Base-by-base conservation (phyloP, 1,140 invertebrate species). In the Drosophila triauraria region DNA sequence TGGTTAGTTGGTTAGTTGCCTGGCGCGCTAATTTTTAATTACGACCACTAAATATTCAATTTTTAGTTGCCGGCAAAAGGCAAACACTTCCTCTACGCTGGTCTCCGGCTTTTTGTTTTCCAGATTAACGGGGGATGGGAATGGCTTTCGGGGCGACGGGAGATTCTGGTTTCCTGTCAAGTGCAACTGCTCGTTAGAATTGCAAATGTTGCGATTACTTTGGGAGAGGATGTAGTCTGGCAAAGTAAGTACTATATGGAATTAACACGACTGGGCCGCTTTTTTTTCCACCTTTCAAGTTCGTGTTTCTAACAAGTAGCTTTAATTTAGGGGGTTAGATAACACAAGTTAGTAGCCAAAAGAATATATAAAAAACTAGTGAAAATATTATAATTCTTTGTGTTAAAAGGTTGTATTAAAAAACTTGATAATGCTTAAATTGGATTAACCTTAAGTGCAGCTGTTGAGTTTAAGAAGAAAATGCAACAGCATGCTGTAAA, bases 11-110 rank as follows among this genome's bases (percentile, higher is more conserved):
- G 53, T 74, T 78, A 61, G 75, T 60, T 80, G 69, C 62, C 59
- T 64, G 82, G 75, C 65, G 80, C 78, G 85, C 85, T 88, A 88
- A 88, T 88, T 88, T 88, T 88, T 88, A 88, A 88, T 88, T 88
- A 88, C 85, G 70, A 82, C 78, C 81, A 90, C 85, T 88, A 88
- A 88, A 88, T 88, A 88, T 88, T 88, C 85, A 90, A 90, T 90
- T 90, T 90, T 88, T 88, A 88, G 85, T 82, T 77, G 69, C 70
- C 51, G 46, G 77, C 75, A 70, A 78, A 78, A 59, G 72, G 63
- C 84, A 83, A 81, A 90, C 84, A 88, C 68, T 88, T 90, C 86
- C 85, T 82, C 53, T 77, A 35, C 54, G 42, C 20, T 48, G 32
- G 51, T 50, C 46, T 32, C 35, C 47, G 40, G 68, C 74, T 75